These are phyloP conservation scores for Amiota mariae DNA, from an alignment of 2,888 invertebrate species.

Conservation along the genomic window DNA sequence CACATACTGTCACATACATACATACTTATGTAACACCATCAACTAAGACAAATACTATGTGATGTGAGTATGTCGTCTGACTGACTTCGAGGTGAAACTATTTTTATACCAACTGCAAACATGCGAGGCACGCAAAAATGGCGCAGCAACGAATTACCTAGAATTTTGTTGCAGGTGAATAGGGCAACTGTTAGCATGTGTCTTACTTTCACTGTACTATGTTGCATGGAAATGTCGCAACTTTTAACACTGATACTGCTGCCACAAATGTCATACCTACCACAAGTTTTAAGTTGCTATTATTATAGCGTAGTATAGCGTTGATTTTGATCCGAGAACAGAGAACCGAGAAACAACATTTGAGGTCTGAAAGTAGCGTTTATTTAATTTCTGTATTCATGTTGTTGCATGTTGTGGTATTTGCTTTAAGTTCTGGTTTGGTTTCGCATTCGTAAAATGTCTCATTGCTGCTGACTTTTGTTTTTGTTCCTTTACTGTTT, in stretches of 20 bases:
- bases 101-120: constrained; percentile 10
- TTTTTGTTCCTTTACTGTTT: neutral
- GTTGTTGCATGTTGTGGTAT: neutral
- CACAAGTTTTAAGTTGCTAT: neutral
- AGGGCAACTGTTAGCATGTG: too few species aligned
- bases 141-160: neutral
- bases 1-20: too few species aligned
- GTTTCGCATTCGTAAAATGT: neutral
- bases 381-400: neutral
- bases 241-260: constrained; percentile 9
- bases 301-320: too few species aligned
- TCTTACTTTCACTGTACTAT: neutral
- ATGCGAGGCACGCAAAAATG: constrained; percentile 11
- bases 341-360: too few species aligned
- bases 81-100: neutral
- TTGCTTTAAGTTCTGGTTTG: neutral
- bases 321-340: too few species aligned
- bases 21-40: neutral
- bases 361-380: neutral
- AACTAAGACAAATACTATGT: constrained; percentile 1
- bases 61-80: neutral
- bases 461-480: too few species aligned
- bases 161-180: constrained; percentile 6
- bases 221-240: constrained; percentile 22
- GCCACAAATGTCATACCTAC: neutral